A percentile compares a stretch with the other conserved stretches of the same genome.
These are phyloP conservation scores for Semnornis frantzii DNA, from an alignment of 2,113 vertebrate species.

Conservation along the genomic window DNA sequence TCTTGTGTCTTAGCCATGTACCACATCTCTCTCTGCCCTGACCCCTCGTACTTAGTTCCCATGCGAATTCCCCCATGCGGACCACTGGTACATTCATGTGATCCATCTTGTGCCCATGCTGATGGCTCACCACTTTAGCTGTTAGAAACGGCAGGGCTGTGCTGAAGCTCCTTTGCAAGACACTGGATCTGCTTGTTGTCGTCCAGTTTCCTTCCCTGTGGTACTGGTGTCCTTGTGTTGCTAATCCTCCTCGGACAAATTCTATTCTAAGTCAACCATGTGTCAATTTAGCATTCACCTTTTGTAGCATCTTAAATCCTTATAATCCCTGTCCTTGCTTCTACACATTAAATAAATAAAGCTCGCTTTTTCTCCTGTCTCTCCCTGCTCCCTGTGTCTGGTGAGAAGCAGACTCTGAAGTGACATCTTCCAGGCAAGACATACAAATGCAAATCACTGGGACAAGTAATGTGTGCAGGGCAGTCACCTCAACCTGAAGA, in stretches of 20 bases:
- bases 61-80: not conserved
- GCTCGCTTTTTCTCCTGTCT: not conserved
- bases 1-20: not conserved
- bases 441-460: not conserved
- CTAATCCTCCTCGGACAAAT: constrained; percentile 67
- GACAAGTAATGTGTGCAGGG: not conserved
- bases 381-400: not conserved
- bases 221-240: constrained; percentile 10
- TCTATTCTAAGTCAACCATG: constrained; percentile 61
- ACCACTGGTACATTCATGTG: rapidly evolving
- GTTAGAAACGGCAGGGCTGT: not conserved
- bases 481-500: not conserved
- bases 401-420: not conserved
- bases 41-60: not conserved
- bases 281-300: constrained; percentile 67
- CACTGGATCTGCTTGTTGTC: not conserved
- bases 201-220: not conserved
- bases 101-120: rapidly evolving
- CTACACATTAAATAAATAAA: constrained; percentile 50
- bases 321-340: constrained; percentile 45
- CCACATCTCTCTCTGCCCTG: not conserved
- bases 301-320: constrained; percentile 70
- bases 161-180: not conserved
- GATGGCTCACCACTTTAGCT: not conserved
- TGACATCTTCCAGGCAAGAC: not conserved